These are phyloP conservation scores for Habrosyne pyritoides DNA, from an alignment of 2,888 invertebrate species.

Conservation along the genomic window DNA sequence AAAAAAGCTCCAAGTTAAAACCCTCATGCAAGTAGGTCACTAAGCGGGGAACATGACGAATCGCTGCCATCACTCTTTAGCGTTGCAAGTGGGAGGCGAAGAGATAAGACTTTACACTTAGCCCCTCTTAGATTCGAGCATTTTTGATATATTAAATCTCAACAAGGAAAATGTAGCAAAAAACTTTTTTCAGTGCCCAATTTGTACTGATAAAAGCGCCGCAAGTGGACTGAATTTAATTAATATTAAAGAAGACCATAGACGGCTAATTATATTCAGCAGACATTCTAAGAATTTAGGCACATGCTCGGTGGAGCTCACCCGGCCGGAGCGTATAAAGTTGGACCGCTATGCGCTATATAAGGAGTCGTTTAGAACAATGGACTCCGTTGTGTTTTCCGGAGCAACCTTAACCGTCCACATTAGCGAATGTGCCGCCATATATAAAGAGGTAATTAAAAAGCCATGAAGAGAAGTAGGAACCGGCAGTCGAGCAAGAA, in stretches of 20 bases:
- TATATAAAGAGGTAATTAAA: constrained; percentile 75
- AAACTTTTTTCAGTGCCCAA: constrained; percentile 15
- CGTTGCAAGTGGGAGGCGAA: constrained; percentile 51
- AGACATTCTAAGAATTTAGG: constrained; percentile 75
- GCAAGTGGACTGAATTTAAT: constrained; percentile 33
- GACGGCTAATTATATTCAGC: constrained; percentile 65
- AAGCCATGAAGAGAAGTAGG: constrained; percentile 63
- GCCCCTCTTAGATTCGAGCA: constrained; percentile 42
- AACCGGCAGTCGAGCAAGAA: constrained; percentile 42
- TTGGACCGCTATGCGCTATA: constrained; percentile 73
- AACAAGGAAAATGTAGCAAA: constrained; percentile 15
- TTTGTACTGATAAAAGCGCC: constrained; percentile 24
- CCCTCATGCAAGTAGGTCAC: constrained; percentile 67
- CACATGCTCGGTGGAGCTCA: constrained; percentile 42
- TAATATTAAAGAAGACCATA: constrained; percentile 58
- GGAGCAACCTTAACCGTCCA: constrained; percentile 62
- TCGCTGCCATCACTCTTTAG: constrained; percentile 70
- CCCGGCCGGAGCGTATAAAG: constrained; percentile 60
- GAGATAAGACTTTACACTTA: constrained; percentile 67
- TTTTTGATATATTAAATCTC: constrained; percentile 48
- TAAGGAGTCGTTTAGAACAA: constrained; percentile 73
- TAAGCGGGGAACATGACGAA: constrained; percentile 71
- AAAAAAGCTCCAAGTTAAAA: constrained; percentile 44
- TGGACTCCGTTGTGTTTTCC: constrained; percentile 67
- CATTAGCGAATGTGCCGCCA: constrained; percentile 73